A percentile compares a stretch with the other conserved stretches of the same genome.
These are phyloP conservation scores for Pogonocherus hispidulus DNA, from an alignment of 2,888 invertebrate genomes.

Conservation along the genomic window DNA sequence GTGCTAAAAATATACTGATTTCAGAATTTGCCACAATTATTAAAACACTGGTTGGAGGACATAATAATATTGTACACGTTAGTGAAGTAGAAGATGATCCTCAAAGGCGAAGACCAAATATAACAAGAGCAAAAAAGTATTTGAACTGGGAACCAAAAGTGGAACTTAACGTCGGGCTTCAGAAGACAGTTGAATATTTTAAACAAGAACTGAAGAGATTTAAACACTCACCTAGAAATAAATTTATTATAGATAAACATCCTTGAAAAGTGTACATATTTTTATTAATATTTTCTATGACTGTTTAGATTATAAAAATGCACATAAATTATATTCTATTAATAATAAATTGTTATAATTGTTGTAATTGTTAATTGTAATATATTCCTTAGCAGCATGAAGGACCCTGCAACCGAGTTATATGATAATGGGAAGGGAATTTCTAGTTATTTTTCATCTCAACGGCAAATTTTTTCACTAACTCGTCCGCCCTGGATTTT, in stretches of 20 bases:
- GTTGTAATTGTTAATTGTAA: too few relatives aligned
- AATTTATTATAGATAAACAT: slow-evolving; percentile 45
- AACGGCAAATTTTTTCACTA: too few relatives aligned
- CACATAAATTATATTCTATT: too few relatives aligned
- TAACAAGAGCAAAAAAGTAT: slow-evolving; percentile 85
- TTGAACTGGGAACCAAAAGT: slow-evolving; percentile 94
- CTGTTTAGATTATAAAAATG: slow-evolving; percentile 40
- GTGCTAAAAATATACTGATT: slow-evolving; percentile 57
- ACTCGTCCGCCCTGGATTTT: too few relatives aligned
- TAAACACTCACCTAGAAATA: slow-evolving; percentile 71
- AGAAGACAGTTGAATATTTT: slow-evolving; percentile 95
- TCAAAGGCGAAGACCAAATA: slow-evolving; percentile 93
- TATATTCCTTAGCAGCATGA: too few relatives aligned
- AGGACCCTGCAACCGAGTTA: too few relatives aligned
- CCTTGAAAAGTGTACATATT: slow-evolving; percentile 27
- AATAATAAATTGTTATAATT: too few relatives aligned
- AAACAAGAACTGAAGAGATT: slow-evolving; percentile 84
- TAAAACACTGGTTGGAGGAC: slow-evolving; percentile 86
- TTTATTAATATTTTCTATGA: slow-evolving; percentile 39
- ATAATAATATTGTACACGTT: slow-evolving; percentile 85
- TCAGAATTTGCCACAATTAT: slow-evolving; percentile 90
- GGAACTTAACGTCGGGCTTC: slow-evolving; percentile 86
- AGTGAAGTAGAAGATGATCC: slow-evolving; percentile 97
- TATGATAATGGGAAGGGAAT: too few relatives aligned
- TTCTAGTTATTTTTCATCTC: too few relatives aligned